Evolutionary conservation across 2,888 invertebrate species (phyloP), one percentile per base, ranked within the genome.

Genomic region (Pycnomerus fuliginosus): DNA sequence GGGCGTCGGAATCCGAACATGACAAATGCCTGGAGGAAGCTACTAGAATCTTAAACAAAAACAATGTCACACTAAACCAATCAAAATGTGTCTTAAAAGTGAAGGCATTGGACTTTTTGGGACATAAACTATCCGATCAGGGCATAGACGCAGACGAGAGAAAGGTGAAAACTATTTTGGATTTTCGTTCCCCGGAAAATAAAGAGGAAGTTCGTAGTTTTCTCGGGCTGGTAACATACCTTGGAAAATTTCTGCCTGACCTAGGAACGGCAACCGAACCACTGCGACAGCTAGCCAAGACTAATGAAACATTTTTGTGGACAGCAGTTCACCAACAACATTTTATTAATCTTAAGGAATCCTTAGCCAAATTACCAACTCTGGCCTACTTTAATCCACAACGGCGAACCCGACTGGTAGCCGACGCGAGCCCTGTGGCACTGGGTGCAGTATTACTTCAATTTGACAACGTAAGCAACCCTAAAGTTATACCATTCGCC

Each of bases 1-100:
- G 65, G 4, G 16, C 22, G 7, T 49, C 52, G 1, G 53, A 57
- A 44, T 39, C 44, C 23, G 59, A 65, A 23, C 64, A 64, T 47
- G 56, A 64, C 34, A 20, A 20, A 11, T 43, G 48, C n/a, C 39
- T 68, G 8, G n/a, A 25, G 10, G 10, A 25, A 25, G 25, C 10
- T 25, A 10, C 3, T 25, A 10, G 25, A 25, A 7, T 25, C 25
- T 25, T 25, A 4, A 4, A 8, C 10, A n/a, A 25, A 4, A 25
- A 25, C 11, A 10, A 25, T 12, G 25, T 25, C 3, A 4, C 10
- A 4, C 10, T 25, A 12, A 25, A 25, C 11, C 4, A 4, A 10
- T 4, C 5, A 10, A 25, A 25, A 25, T 25, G 25, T 12, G 25
- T 4, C 4, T 3, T 10, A 4, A 25, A 25, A 25, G 25, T 10